Percentiles rank a stretch among this genome's conserved stretches.
Conservation (phyloP, 2,797 vertebrate genomes). For the Neostethus bicornis region DNA sequence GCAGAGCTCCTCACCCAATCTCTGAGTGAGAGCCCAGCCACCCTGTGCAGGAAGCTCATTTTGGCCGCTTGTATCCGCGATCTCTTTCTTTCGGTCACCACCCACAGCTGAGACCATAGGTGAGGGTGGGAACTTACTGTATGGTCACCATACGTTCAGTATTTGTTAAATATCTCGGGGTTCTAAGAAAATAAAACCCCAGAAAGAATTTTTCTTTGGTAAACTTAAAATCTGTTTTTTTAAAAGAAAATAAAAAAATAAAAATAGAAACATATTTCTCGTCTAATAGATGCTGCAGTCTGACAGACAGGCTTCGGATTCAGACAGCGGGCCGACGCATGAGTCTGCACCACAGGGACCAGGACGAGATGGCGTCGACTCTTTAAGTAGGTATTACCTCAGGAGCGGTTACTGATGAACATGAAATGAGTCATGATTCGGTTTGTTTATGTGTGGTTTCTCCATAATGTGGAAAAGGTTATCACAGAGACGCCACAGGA, state of each 20-base stretch:
- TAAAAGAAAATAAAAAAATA: background rate
- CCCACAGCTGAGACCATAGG: too few species aligned
- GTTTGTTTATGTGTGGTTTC: slow-evolving; percentile 2
- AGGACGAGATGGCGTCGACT: slow-evolving; percentile 60
- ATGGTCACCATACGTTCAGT: too few species aligned
- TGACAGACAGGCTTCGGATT: slow-evolving; percentile 92
- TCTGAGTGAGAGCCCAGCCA: too few species aligned
- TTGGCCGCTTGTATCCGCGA: too few species aligned
- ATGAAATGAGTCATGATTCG: background rate
- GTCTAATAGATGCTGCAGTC: slow-evolving; percentile 82
- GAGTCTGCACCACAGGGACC: slow-evolving; percentile 51
- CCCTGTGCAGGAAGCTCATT: too few species aligned
- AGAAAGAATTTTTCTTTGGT: too few species aligned
- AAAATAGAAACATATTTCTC: background rate
- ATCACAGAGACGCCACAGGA: background rate
- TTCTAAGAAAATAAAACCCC: too few species aligned
- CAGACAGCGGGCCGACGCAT: slow-evolving; percentile 83
- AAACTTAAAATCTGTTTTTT: slow-evolving; percentile 11
- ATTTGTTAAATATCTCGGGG: too few species aligned
- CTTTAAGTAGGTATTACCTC: slow-evolving; percentile 64
- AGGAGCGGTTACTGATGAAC: background rate
- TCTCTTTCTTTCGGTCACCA: too few species aligned
- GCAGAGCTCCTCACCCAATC: too few species aligned
- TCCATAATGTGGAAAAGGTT: background rate
- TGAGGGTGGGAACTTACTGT: too few species aligned